Evolutionary conservation across 30 jellyfish, hydroid and myxozoan genomes (phyloP).

Genomic region (Cassiopea andromeda): DNA sequence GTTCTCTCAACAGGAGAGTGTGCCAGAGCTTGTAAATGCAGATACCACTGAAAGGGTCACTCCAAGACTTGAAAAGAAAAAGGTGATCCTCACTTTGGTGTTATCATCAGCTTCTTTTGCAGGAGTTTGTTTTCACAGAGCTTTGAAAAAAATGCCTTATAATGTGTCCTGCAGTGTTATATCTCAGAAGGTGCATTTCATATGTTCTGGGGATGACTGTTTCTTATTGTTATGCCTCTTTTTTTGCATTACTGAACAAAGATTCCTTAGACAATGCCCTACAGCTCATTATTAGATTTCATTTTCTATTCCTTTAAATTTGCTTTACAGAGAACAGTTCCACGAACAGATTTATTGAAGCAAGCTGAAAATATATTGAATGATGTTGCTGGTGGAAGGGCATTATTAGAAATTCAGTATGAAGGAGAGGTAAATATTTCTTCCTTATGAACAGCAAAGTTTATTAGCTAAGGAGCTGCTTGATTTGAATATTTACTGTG

Average conservation of each 20-base stretch:
- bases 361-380: slow-evolving; percentile 92
- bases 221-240: too few relatives aligned
- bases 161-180: too few relatives aligned
- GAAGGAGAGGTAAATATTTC: slow-evolving; percentile 95
- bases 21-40: slow-evolving; percentile 89
- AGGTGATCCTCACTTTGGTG: slow-evolving; percentile 46
- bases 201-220: too few relatives aligned
- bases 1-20: slow-evolving; percentile 78
- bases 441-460: too few relatives aligned
- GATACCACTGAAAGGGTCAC: slow-evolving; percentile 98
- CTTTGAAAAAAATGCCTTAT: too few relatives aligned
- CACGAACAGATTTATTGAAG: slow-evolving; percentile 82
- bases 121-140: neutral
- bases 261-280: too few relatives aligned
- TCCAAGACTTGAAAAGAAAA: slow-evolving; percentile 96
- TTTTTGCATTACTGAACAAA: too few relatives aligned
- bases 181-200: too few relatives aligned
- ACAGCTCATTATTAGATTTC: too few relatives aligned
- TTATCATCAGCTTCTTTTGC: neutral
- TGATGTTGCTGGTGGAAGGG: slow-evolving; percentile 86
- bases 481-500: too few relatives aligned
- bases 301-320: neutral
- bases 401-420: slow-evolving; percentile 96
- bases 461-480: too few relatives aligned
- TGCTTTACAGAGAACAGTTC: slow-evolving; percentile 90